Evolutionary conservation across 2,113 vertebrate species (phyloP), one percentile per base, ranked within the genome.

Genomic region (Aix galericulata): DNA sequence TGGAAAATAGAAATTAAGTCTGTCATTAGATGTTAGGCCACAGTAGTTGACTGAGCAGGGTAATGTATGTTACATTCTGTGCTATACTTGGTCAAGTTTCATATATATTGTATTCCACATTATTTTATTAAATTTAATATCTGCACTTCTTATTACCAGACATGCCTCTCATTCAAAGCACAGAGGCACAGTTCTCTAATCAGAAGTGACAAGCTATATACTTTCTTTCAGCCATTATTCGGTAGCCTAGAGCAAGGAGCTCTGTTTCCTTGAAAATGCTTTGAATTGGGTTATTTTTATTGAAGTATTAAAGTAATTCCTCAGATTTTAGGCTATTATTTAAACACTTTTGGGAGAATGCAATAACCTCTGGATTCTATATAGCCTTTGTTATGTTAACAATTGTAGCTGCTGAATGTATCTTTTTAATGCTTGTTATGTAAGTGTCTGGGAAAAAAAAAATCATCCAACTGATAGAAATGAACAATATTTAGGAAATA

Each of bases 241-340:
- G 94, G 97, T 99, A 98, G 99, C 99, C 99, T 98, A 97, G 95
- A 99, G 99, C 99, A 98, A 98, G 97, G 96, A 98, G 98, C 98
- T 97, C 98, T 98, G 98, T 98, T 99, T 98, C 98, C 98, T 98
- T 98, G 98, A 99, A 99, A 99, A 99, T 98, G 98, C 98, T 99
- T 98, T 98, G 98, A 99, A 99, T 99, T 99, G 98, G 99, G 98
- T 99, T 99, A 99, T 99, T 99, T 99, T 99, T 99, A 99, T 99
- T 98, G 99, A 99, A 99, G 98, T 99, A 99, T 99, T 99, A 99
- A 99, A 99, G 99, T 99, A 98, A 99, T 99, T 99, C 99, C 99
- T 99, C 99, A 99, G 98, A 98, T 98, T 99, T 99, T 98, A 99
- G 98, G 98, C 98, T 99, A 99, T 99, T 99, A 99, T 99, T 99